phyloP scores from a whole-genome alignment of 2,113 vertebrate species.

The Plotosus lineatus region DNA sequence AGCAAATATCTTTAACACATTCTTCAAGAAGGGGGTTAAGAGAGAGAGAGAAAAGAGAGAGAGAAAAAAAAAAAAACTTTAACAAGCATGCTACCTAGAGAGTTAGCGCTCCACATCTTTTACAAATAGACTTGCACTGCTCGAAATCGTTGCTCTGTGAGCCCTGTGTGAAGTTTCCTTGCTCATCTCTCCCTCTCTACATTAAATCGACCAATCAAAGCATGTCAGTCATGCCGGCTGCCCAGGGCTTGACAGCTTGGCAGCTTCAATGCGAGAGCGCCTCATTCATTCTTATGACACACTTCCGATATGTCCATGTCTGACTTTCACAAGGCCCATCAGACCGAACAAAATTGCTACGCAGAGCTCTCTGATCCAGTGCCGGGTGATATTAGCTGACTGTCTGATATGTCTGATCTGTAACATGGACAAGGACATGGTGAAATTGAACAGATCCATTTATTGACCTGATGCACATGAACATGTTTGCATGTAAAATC shows the following conservation, averaged over 20 bases:
- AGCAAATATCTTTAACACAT: constrained; percentile 54
- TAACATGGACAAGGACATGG: constrained; percentile 27
- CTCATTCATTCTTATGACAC: constrained; percentile 80
- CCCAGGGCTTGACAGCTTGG: constrained; percentile 73
- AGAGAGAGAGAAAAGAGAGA: constrained; percentile 1
- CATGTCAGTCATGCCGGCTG: constrained; percentile 76
- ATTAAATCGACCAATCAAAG: constrained; percentile 79
- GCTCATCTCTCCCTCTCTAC: constrained; percentile 65
- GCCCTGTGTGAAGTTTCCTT: constrained; percentile 62
- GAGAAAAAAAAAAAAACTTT: constrained; percentile 61
- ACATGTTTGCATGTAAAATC: constrained; percentile 7
- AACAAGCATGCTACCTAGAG: constrained; percentile 75
- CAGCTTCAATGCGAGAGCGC: constrained; percentile 72
- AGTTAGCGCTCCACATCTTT: constrained; percentile 77
- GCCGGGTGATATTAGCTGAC: constrained; percentile 48
- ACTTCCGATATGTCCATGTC: constrained; percentile 74
- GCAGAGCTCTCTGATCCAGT: constrained; percentile 52
- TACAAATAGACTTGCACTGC: constrained; percentile 77
- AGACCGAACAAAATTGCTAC: constrained; percentile 56
- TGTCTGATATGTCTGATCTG: constrained; percentile 41
- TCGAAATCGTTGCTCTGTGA: constrained; percentile 57
- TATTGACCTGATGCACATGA: constrained; percentile 34
- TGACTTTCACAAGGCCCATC: constrained; percentile 55
- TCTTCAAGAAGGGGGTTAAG: constrained; percentile 31
- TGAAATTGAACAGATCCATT: not conserved